Conservation (phyloP, 2,888 invertebrate species). For the Falcaria lacertinaria region DNA sequence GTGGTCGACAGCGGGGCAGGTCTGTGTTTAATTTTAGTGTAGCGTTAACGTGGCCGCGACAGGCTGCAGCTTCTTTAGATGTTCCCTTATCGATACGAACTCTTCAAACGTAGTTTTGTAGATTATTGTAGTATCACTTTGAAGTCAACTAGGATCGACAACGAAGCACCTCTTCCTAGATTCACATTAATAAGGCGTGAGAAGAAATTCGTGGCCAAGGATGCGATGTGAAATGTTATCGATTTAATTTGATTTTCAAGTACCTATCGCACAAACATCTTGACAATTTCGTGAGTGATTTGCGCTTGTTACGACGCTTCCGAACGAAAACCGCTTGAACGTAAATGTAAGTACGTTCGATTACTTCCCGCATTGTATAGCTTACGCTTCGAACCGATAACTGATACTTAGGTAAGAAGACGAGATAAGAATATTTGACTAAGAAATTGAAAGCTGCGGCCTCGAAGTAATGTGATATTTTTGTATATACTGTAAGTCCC, state of each 20-base stretch:
- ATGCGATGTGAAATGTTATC: slow-evolving; percentile 21
- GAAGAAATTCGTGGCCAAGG: slow-evolving; percentile 29
- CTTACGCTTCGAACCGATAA: slow-evolving; percentile 67
- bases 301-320: slow-evolving; percentile 34
- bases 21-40: slow-evolving; percentile 40
- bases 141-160: slow-evolving; percentile 37
- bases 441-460: slow-evolving; percentile 78
- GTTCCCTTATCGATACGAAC: slow-evolving; percentile 34
- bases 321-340: slow-evolving; percentile 9
- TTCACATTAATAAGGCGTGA: slow-evolving; percentile 36
- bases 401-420: slow-evolving; percentile 69
- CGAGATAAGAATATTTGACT: slow-evolving; percentile 60
- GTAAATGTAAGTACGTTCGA: slow-evolving; percentile 22
- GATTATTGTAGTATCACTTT: slow-evolving; percentile 50
- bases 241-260: slow-evolving; percentile 1
- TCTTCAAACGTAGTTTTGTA: slow-evolving; percentile 45
- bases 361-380: slow-evolving; percentile 56
- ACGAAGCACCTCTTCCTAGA: slow-evolving; percentile 51
- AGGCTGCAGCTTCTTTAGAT: slow-evolving; percentile 68
- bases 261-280: slow-evolving; percentile 1
- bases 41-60: slow-evolving; percentile 49
- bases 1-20: slow-evolving; percentile 6
- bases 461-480: slow-evolving; percentile 80
- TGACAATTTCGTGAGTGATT: slow-evolving; percentile 24
- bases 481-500: slow-evolving; percentile 80